Conservation (phyloP, 2,888 invertebrate species). For the Oasisia sp. region DNA sequence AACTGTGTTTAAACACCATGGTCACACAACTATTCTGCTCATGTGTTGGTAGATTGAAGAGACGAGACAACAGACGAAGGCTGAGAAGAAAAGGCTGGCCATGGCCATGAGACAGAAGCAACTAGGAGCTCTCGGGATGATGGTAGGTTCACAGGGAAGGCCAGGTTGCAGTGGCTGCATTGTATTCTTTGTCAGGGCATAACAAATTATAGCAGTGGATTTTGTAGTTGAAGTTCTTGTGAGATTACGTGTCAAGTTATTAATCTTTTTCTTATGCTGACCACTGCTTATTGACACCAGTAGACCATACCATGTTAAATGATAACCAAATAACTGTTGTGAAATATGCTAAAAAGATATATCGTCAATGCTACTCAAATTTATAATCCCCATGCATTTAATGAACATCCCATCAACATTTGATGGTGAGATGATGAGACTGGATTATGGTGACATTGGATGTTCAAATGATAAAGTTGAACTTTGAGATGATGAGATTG, state of each 20-base stretch:
- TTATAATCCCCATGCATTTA: background rate
- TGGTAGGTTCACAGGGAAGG: slow-evolving; percentile 51
- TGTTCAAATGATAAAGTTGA: background rate
- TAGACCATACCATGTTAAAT: too few relatives aligned
- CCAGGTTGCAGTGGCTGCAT: background rate
- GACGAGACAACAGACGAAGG: slow-evolving; percentile 90
- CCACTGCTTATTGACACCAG: too few relatives aligned
- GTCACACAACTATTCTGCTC: background rate
- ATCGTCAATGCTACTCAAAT: background rate
- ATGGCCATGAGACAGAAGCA: slow-evolving; percentile 98
- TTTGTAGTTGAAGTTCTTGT: too few relatives aligned
- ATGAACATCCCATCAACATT: background rate
- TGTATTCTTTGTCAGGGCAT: background rate
- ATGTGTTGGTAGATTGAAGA: slow-evolving; percentile 79
- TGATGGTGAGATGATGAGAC: background rate
- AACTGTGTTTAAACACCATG: background rate
- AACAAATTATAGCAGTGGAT: too few relatives aligned
- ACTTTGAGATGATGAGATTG: background rate
- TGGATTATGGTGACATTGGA: too few relatives aligned
- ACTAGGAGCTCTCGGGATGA: slow-evolving; percentile 87
- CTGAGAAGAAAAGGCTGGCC: slow-evolving; percentile 96
- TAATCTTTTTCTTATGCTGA: too few relatives aligned
- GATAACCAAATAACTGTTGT: too few relatives aligned
- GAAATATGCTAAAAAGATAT: too few relatives aligned
- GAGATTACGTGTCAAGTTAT: too few relatives aligned